Percentiles rank a stretch among this genome's conserved stretches.
phyloP scores from a whole-genome alignment of 2,888 invertebrate genomes.

The Thumatha senex region DNA sequence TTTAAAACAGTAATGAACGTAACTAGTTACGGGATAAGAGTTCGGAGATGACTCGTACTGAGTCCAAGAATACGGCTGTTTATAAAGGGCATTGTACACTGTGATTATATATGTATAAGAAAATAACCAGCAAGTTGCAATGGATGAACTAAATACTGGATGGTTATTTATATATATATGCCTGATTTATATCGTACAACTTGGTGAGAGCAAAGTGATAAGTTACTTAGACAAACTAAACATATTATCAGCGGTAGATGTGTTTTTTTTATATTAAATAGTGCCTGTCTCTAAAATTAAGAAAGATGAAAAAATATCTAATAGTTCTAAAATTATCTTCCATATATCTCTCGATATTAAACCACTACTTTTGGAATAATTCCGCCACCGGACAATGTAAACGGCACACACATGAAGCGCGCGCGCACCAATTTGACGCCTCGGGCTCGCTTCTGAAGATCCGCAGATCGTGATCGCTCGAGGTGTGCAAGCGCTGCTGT shows the following conservation, averaged over 20 bases:
- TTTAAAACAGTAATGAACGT: slow-evolving; percentile 46
- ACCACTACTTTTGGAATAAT: slow-evolving; percentile 1
- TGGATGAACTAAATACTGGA: no score
- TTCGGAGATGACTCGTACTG: slow-evolving; percentile 31
- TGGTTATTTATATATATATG: background rate
- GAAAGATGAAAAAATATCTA: no score
- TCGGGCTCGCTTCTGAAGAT: slow-evolving; percentile 60
- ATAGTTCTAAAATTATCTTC: background rate
- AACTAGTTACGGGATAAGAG: slow-evolving; percentile 49
- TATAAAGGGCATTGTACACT: slow-evolving; percentile 22
- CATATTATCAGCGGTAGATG: no score
- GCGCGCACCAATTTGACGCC: slow-evolving; percentile 60
- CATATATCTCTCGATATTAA: background rate
- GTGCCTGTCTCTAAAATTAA: no score
- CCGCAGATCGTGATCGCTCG: slow-evolving; percentile 56
- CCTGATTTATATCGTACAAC: background rate
- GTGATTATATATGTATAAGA: background rate
- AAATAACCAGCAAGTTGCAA: background rate
- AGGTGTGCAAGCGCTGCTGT: slow-evolving; percentile 44
- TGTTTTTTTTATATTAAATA: no score
- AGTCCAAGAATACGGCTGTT: slow-evolving; percentile 35
- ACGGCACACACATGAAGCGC: slow-evolving; percentile 35
- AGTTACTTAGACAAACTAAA: no score
- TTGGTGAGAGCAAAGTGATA: no score
- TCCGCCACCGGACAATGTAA: slow-evolving; percentile 12